Evolutionary conservation across 2,888 invertebrate species (phyloP).

Genomic region (Drosophila nr. perissopoda): DNA sequence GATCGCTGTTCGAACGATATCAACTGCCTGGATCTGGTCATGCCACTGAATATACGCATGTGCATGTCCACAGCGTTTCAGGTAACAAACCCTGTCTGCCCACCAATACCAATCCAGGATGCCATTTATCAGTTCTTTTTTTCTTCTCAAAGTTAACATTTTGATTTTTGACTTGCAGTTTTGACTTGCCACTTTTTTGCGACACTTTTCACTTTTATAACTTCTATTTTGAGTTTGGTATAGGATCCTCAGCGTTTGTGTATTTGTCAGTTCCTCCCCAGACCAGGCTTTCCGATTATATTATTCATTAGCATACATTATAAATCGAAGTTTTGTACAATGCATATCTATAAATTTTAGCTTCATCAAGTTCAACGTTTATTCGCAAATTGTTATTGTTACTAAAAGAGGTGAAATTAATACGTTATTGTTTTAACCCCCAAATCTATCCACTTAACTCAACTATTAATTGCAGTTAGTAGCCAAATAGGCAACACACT

Average conservation of each 20-base stretch:
- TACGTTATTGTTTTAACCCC: conserved; percentile 28
- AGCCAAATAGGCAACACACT: conserved; percentile 75
- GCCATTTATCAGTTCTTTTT: background rate
- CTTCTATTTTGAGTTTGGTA: background rate
- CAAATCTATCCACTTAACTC: background rate
- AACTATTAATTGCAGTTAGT: conserved; percentile 63
- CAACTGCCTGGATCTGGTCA: conserved; percentile 86
- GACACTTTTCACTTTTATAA: background rate
- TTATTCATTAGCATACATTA: background rate
- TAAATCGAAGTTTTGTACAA: background rate
- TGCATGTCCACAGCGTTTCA: conserved; percentile 81
- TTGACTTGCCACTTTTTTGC: background rate
- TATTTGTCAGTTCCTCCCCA: background rate
- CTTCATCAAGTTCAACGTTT: background rate
- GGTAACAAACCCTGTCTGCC: conserved; percentile 71
- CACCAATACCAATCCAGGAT: background rate
- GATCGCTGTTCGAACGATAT: conserved; percentile 88
- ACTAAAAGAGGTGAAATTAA: background rate
- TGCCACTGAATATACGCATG: conserved; percentile 85
- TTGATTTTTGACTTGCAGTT: conserved; percentile 1
- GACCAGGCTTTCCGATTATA: background rate
- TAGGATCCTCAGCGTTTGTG: background rate
- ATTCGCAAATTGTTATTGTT: background rate
- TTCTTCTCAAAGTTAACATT: background rate
- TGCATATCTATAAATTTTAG: background rate